Conservation (phyloP, 2,113 vertebrate genomes). For the Casuarius casuarius region DNA sequence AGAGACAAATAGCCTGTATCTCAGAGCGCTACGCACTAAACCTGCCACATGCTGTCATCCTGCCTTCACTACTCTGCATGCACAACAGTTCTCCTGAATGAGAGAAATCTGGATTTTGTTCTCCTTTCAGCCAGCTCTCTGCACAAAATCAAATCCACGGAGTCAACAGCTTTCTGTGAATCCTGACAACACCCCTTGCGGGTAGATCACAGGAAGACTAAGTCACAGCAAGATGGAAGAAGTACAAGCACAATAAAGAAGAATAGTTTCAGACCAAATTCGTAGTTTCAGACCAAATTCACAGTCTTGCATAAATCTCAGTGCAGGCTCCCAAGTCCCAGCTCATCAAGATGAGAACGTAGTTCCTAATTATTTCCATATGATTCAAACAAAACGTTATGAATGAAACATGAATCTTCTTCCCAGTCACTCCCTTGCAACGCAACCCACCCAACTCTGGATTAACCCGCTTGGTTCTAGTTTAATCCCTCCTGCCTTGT, state of each 20-base stretch:
- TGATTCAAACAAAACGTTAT: conserved; percentile 17
- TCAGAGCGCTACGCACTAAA: background rate
- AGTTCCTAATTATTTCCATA: conserved; percentile 19
- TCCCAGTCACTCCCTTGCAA: background rate
- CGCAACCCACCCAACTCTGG: background rate
- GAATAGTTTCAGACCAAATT: background rate
- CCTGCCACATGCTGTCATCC: background rate
- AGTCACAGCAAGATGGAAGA: background rate
- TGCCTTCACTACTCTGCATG: background rate
- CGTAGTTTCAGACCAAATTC: background rate
- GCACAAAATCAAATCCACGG: background rate
- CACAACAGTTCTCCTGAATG: background rate
- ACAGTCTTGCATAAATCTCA: background rate
- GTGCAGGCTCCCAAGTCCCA: background rate
- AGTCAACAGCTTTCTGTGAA: background rate
- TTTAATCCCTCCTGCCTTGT: background rate
- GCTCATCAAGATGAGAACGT: conserved; percentile 35
- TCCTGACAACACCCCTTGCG: background rate
- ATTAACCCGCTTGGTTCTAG: background rate
- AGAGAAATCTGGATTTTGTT: background rate
- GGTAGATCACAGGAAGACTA: background rate
- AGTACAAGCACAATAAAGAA: background rate
- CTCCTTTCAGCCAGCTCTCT: background rate
- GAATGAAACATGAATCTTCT: conserved; percentile 18
- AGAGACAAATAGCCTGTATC: background rate